Evolutionary conservation across 2,113 vertebrate species (phyloP).

Genomic region (Narcine bancroftii): DNA sequence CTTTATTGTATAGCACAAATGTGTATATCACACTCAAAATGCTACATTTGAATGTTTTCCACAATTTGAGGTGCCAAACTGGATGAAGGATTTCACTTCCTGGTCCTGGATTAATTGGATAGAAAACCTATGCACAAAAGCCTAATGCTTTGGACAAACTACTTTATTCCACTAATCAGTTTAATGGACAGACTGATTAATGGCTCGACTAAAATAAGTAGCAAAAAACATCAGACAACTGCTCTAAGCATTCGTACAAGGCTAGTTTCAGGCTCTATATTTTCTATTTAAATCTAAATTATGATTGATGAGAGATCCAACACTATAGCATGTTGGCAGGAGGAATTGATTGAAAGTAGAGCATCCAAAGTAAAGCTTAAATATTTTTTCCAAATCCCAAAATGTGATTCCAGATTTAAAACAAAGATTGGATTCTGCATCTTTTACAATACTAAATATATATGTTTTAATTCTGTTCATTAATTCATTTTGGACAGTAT

Average conservation of each 20-base stretch:
- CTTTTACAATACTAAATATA: not conserved
- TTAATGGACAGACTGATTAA: not conserved
- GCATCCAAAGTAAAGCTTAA: not conserved
- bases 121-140: not conserved
- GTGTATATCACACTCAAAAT: not conserved
- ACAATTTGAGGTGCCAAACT: not conserved
- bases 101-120: not conserved
- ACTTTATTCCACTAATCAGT: not conserved
- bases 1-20: not conserved
- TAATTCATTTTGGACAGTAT: not conserved
- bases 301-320: not conserved
- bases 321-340: not conserved
- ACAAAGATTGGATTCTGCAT: not conserved
- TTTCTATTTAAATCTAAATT: not conserved
- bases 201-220: not conserved
- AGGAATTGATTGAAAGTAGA: not conserved
- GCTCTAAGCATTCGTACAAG: not conserved
- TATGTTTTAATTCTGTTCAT: not conserved
- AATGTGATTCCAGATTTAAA: not conserved
- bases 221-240: not conserved
- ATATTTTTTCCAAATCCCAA: not conserved
- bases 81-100: not conserved
- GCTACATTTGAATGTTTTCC: not conserved
- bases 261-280: not conserved
- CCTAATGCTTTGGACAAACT: not conserved